Conservation (phyloP, 1,140 invertebrate genomes). For the Nylanderia fulva region DNA sequence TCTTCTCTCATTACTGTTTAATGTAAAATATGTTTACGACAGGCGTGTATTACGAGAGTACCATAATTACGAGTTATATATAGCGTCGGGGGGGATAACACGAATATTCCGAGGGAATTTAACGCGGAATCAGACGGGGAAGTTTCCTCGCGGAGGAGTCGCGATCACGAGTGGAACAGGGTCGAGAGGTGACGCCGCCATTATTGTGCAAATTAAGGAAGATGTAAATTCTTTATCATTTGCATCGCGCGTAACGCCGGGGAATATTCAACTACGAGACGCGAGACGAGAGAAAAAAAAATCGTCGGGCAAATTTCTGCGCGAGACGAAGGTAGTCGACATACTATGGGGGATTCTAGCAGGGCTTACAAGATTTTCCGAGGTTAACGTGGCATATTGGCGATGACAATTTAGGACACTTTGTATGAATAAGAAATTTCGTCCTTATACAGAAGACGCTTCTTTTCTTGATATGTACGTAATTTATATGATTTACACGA, state of each 20-base stretch:
- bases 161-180: slow-evolving; percentile 24
- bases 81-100: neutral
- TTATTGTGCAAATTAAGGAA: slow-evolving; percentile 79
- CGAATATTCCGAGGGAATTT: slow-evolving; percentile 34
- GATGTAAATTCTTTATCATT: slow-evolving; percentile 79
- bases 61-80: neutral
- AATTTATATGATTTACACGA: neutral
- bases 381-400: neutral
- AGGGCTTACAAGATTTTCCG: slow-evolving; percentile 12
- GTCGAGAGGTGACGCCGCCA: slow-evolving; percentile 53
- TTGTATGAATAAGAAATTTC: slow-evolving; percentile 12
- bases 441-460: neutral
- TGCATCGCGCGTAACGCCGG: slow-evolving; percentile 73
- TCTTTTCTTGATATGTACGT: neutral
- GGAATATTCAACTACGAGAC: slow-evolving; percentile 70
- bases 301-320: slow-evolving; percentile 56
- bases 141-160: slow-evolving; percentile 36
- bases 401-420: neutral
- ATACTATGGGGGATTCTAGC: neutral
- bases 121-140: neutral
- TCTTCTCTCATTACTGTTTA: neutral
- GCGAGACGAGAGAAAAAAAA: slow-evolving; percentile 50
- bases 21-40: slow-evolving; percentile 3
- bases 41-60: neutral
- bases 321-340: slow-evolving; percentile 32